A percentile compares a stretch with the other conserved stretches of the same genome.
phyloP scores from a whole-genome alignment of 2,888 invertebrate species.

The Iselma pallidipennis region DNA sequence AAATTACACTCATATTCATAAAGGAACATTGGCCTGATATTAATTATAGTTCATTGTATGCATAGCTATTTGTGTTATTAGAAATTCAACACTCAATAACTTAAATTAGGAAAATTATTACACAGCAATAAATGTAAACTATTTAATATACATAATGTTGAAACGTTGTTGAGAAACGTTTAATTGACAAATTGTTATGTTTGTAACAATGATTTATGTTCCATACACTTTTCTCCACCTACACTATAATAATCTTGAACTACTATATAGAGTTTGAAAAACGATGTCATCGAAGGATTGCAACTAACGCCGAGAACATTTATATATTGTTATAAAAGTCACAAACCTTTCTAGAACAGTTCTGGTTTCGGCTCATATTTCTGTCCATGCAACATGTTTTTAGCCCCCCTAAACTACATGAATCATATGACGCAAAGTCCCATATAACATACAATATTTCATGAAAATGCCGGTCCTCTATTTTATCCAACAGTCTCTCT shows the following conservation, averaged over 20 bases:
- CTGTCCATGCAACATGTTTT: slow-evolving; percentile 56
- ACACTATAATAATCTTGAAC: not conserved
- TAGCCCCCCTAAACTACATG: slow-evolving; percentile 47
- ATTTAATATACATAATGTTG: not conserved
- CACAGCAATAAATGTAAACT: no score
- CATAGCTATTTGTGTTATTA: not conserved
- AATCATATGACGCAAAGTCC: slow-evolving; percentile 38
- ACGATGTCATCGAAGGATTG: slow-evolving; percentile 13
- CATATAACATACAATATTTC: slow-evolving; percentile 31
- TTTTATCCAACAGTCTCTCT: slow-evolving; percentile 14
- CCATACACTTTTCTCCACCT: not conserved
- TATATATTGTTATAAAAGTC: slow-evolving; percentile 53
- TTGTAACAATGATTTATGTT: not conserved
- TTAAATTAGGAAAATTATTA: no score
- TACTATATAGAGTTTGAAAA: slow-evolving; percentile 10
- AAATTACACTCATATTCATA: slow-evolving; percentile 21
- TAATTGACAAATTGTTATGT: not conserved
- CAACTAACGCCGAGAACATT: slow-evolving; percentile 37
- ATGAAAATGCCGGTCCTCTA: slow-evolving; percentile 28
- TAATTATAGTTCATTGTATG: slow-evolving; percentile 11
- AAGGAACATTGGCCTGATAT: slow-evolving; percentile 5
- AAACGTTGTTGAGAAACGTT: not conserved
- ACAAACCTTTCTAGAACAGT: slow-evolving; percentile 50
- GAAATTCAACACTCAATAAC: not conserved
- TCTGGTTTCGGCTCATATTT: slow-evolving; percentile 48